Percentiles rank a stretch among this genome's conserved stretches.
phyloP scores from a whole-genome alignment of 2,113 vertebrate species.

The Myanophis thanlyinensis region DNA sequence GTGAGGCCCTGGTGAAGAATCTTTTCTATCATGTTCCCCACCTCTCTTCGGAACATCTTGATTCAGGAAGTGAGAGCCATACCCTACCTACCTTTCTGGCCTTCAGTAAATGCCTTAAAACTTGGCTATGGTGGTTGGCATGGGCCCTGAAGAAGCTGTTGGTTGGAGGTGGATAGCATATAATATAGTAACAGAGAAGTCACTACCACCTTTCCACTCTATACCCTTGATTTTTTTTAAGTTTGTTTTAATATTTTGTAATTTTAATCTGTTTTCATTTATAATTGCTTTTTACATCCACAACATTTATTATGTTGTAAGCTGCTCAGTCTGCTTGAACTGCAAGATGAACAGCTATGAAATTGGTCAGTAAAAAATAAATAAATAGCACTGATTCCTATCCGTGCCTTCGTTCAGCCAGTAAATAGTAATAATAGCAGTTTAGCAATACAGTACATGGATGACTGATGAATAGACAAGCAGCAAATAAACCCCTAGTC shows the following conservation, averaged over 20 bases:
- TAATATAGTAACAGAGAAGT: neutral
- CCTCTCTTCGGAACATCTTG: neutral
- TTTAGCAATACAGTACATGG: neutral
- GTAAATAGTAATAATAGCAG: neutral
- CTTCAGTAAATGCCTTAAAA: neutral
- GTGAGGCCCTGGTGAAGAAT: neutral
- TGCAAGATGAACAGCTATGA: neutral
- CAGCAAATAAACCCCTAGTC: neutral
- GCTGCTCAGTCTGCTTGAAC: neutral
- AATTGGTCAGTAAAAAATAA: neutral
- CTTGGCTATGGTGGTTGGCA: neutral
- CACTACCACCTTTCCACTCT: neutral
- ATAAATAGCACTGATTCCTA: neutral
- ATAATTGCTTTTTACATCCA: neutral
- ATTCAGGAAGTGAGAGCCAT: neutral
- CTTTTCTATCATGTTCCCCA: neutral
- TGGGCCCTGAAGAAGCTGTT: neutral
- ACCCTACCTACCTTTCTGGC: neutral
- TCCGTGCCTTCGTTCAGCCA: neutral
- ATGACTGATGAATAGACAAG: neutral
- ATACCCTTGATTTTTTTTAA: neutral
- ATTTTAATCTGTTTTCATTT: neutral
- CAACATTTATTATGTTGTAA: neutral
- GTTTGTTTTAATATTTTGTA: neutral
- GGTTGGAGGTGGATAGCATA: neutral